Base-by-base conservation (phyloP, 1,140 invertebrate species). In the Archegozetes longisetosus region DNA sequence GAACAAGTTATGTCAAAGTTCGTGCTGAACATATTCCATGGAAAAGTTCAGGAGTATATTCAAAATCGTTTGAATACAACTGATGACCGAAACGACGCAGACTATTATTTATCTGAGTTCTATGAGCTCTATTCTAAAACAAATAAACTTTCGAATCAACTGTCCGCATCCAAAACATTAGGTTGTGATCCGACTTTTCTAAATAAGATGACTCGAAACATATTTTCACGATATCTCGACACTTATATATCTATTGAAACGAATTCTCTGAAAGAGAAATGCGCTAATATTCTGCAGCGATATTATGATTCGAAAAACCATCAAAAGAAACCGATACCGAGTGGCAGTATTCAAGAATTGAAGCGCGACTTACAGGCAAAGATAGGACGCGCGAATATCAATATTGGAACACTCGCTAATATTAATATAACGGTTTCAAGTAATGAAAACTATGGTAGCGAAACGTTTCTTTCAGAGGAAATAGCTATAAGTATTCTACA, bases 1-100 rank as follows among this genome's bases (percentile, higher is more conserved):
- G 87, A 95, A 64, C 86, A 92, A 79, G 91, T 98, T 0, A 97
- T 98, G 89, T 84, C 86, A 40, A 98, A 97, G 75, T 94, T 97
- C 76, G 86, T 98, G 28, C 75, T 97, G 1, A 95, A 95, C 68
- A 89, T 98, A 60, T 98, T 93, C 73, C 88, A 95, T 67, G 75
- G 88, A 3, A 89, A 92, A 72, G 75, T 98, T 40, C 85, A 82
- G 76, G 85, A 86, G 67, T 85, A 87, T 69, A 84, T 91, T 47
- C 79, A 83, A 54, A 82, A 81, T 14, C 83, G 83, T 68, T 75
- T 96, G 61, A 78, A 81, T 29, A 32, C 17, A 9, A 25, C 27
- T 22, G 9, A 53, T 25, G 83, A 89, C 61, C 82, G 82, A 70
- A 77, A 79, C 56, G 87, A 93, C 69, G 78, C 83, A 28, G 88